Conservation (phyloP, 92 coral and sea anemone species). For the Anthopleura xanthogrammica region DNA sequence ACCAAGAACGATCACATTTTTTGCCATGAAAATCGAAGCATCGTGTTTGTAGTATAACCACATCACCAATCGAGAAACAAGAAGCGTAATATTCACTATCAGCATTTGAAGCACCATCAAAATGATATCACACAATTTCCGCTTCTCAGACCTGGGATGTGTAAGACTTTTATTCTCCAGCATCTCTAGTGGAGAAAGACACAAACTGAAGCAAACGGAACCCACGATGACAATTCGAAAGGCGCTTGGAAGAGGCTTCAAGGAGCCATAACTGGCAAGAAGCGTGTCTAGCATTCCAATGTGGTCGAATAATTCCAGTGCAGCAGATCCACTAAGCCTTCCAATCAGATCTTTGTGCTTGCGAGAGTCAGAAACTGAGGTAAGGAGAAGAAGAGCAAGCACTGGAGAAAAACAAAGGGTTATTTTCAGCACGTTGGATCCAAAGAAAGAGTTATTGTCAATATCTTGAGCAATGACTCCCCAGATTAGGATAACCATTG, state of each 20-base stretch:
- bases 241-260: not conserved
- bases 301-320: slow-evolving; percentile 2
- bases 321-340: slow-evolving; percentile 6
- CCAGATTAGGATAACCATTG: slow-evolving; percentile 4
- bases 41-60: slow-evolving; percentile 15
- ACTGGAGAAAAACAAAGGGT: not conserved
- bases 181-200: slow-evolving; percentile 47
- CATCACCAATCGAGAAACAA: slow-evolving; percentile 16
- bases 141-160: not conserved
- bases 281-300: slow-evolving; percentile 8
- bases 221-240: not conserved
- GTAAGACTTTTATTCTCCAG: slow-evolving; percentile 32
- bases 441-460: not conserved
- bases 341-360: not conserved
- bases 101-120: not conserved
- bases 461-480: not conserved
- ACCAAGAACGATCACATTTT: slow-evolving; percentile 21
- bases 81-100: slow-evolving; percentile 5
- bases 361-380: not conserved
- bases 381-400: not conserved
- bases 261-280: not conserved
- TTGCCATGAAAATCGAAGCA: slow-evolving; percentile 23
- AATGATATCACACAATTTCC: not conserved
- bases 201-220: slow-evolving; percentile 36
- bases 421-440: not conserved